Base-by-base conservation (phyloP, 2,797 vertebrate species). In the Falco peregrinus region DNA sequence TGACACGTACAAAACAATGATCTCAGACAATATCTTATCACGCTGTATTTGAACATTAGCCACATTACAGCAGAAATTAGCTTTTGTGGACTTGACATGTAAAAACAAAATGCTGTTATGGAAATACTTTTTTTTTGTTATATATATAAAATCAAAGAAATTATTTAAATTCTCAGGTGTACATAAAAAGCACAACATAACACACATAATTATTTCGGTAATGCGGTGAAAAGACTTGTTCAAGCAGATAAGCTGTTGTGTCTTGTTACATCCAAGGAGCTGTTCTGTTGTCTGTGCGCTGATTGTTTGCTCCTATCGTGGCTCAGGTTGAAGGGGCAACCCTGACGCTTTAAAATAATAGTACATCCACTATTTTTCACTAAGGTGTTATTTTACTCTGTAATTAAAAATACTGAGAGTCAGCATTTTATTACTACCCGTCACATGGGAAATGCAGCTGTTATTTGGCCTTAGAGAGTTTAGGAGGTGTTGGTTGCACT, bases 1-100 rank as follows among this genome's bases (percentile, higher is more conserved):
- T 94, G 92, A 96, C 88, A 94, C 91, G 97, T 95, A 87, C 18
- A 87, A 96, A 96, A 83, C 74, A 87, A 61, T 97, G 87, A 97
- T 97, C 96, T 97, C 92, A 75, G 96, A 67, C 93, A 95, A 63
- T 93, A 90, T 84, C 76, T 97, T 97, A 95, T 87, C 94, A 47
- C 88, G 77, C 94, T 75, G 56, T 81, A 39, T 96, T 97, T 97
- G 90, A 96, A 85, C 87, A 87, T 59, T 3, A 83, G 60, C 48
- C 76, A 13, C 17, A 16, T 96, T 93, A 87, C 53, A 86, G 84
- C 91, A 45, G 47, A 76, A 87, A 73, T 85, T 54, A 84, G n/a
- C 75, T 96, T 92, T 94, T 80, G 28, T 64, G 51, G 51, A 41
- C 39, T 77, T 84, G 41, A 89, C 70, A 13, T 39, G 29, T 87